phyloP scores from a whole-genome alignment of 1,140 invertebrate genomes.

The Drosophila fuyamai region DNA sequence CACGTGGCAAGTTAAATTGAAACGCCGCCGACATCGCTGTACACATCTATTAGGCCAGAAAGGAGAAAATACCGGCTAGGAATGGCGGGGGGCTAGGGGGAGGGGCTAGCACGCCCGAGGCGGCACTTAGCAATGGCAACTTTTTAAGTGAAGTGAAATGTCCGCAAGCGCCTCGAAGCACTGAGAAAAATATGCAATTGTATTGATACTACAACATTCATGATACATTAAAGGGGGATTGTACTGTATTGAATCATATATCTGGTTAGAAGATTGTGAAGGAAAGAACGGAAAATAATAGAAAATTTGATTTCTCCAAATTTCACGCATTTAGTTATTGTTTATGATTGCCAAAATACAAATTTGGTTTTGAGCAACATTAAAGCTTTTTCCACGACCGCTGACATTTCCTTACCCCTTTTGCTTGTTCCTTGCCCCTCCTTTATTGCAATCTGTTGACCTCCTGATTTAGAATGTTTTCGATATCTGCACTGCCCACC shows the following conservation, averaged over 20 bases:
- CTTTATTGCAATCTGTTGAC: background rate
- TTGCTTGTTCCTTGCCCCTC: too few species aligned
- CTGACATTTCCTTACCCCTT: background rate
- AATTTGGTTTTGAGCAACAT: too few species aligned
- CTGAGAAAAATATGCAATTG: background rate
- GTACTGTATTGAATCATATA: too few species aligned
- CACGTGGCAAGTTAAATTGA: slow-evolving; percentile 81
- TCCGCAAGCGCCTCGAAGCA: slow-evolving; percentile 8
- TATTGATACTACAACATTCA: background rate
- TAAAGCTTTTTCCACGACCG: too few species aligned
- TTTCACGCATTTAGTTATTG: too few species aligned
- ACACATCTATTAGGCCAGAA: slow-evolving; percentile 70
- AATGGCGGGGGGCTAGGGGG: background rate
- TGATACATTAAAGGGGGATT: too few species aligned
- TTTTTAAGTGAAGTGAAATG: slow-evolving; percentile 22
- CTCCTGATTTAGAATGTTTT: slow-evolving; percentile 52
- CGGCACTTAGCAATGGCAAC: slow-evolving; percentile 56
- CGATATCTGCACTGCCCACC: slow-evolving; percentile 39
- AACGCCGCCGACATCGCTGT: slow-evolving; percentile 73
- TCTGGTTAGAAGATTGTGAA: too few species aligned
- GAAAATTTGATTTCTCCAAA: too few species aligned
- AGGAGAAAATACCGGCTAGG: background rate
- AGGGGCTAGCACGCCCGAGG: slow-evolving; percentile 13
- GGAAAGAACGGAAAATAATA: too few species aligned
- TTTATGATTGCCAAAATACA: too few species aligned